These are phyloP conservation scores for Xiphophorus birchmanni DNA, from an alignment of 2,797 vertebrate species.

Conservation along the genomic window DNA sequence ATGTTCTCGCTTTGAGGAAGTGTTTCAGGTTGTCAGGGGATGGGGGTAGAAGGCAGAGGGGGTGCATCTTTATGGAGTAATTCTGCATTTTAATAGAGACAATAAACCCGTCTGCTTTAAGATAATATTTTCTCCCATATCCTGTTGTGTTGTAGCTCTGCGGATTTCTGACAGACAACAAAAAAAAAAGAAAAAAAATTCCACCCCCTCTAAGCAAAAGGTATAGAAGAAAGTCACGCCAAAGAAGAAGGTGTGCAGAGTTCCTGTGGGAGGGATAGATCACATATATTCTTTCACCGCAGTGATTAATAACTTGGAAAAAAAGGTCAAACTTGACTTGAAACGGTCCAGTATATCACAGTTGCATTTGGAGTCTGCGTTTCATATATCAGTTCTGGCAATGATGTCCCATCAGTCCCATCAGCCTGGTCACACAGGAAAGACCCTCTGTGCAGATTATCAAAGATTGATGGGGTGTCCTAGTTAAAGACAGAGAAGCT, in stretches of 20 bases:
- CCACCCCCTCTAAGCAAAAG: slow-evolving; percentile 52
- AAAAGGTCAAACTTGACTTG: slow-evolving; percentile 83
- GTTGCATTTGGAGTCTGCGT: slow-evolving; percentile 74
- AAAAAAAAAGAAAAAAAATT: slow-evolving; percentile 15
- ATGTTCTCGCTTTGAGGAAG: slow-evolving; percentile 72
- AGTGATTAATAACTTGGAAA: slow-evolving; percentile 80
- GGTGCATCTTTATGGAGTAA: slow-evolving; percentile 68
- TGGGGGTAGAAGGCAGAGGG: slow-evolving; percentile 9
- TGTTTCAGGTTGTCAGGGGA: slow-evolving; percentile 66
- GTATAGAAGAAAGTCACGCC: slow-evolving; percentile 59
- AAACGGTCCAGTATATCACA: slow-evolving; percentile 81
- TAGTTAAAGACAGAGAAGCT: slow-evolving; percentile 73
- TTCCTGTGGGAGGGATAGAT: slow-evolving; percentile 74
- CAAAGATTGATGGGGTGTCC: slow-evolving; percentile 82
- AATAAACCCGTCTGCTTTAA: slow-evolving; percentile 77
- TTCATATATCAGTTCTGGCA: slow-evolving; percentile 79
- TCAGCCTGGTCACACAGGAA: slow-evolving; percentile 76
- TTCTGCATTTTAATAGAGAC: slow-evolving; percentile 77
- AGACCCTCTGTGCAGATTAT: slow-evolving; percentile 72
- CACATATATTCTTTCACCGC: slow-evolving; percentile 77
- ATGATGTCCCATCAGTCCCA: slow-evolving; percentile 79
- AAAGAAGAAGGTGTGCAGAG: slow-evolving; percentile 67
- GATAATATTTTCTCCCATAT: slow-evolving; percentile 75
- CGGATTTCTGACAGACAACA: slow-evolving; percentile 56
- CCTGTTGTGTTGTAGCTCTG: slow-evolving; percentile 64